Base-by-base conservation (phyloP, 2,888 invertebrate genomes). In the Dione vanillae region DNA sequence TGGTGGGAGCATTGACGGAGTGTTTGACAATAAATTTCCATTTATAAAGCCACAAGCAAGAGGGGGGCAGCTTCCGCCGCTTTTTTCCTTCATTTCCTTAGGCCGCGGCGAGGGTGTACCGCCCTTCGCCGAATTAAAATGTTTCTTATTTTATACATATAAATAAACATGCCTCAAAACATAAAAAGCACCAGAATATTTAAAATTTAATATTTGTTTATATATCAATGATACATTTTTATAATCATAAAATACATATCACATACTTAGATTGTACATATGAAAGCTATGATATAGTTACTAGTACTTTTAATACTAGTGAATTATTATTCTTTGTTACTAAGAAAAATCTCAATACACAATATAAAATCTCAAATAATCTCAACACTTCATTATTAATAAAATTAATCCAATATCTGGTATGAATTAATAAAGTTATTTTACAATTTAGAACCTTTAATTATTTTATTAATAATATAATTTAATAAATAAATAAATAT, bases 11-110 rank as follows among this genome's bases (percentile, higher is more conserved):
- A 87, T 90, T 89, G 92, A 91, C 91, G 91, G 89, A 92, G 91
- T 92, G 91, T 90, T 92, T 89, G 90, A 92, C 91, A 92, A 93
- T 92, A 92, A 92, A 93, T 93, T 92, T 92, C 91, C 92, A 92
- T 92, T 92, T 93, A 92, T 92, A 92, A 92, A 90, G 91, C 92
- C 90, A 83, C 91, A 91, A 90, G 87, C 87, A 71, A 80, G 71
- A 80, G 85, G 84, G 82, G 79, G 78, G 76, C 83, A 84, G 86
- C 88, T 90, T 92, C 92, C 92, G 91, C 83, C 86, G 88, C 90
- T 90, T 93, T 92, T 92, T 93, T 92, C 91, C 89, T 91, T 92
- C 91, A 92, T 92, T 93, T 93, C 92, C 92, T 91, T 83, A 85
- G 85, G 88, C 90, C 88, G 89, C 87, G 88, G 84, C 86, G 83